These are phyloP conservation scores for Cebus imitator DNA, from an alignment of 2,113 vertebrate species.

Conservation along the genomic window DNA sequence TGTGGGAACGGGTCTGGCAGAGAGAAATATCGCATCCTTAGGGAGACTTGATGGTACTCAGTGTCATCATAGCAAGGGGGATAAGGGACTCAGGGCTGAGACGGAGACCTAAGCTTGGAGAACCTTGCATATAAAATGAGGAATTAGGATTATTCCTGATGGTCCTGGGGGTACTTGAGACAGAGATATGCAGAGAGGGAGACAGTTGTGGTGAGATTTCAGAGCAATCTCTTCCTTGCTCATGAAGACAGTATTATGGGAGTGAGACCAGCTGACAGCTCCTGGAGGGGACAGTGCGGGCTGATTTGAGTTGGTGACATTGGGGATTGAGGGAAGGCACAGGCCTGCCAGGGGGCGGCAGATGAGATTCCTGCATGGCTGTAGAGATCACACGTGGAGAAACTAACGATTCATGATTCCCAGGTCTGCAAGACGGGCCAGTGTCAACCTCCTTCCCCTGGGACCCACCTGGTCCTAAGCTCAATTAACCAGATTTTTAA, in stretches of 20 bases:
- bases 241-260: fast-evolving
- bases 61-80: background rate
- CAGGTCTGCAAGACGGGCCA: fast-evolving
- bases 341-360: background rate
- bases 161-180: background rate
- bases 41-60: fast-evolving
- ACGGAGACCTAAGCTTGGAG: fast-evolving
- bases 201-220: fast-evolving
- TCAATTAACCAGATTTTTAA: conserved; percentile 5
- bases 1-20: background rate
- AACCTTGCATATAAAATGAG: background rate
- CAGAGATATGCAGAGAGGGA: fast-evolving
- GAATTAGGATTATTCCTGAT: background rate
- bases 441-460: fast-evolving
- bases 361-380: fast-evolving
- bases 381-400: fast-evolving
- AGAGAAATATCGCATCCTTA: fast-evolving
- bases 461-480: background rate
- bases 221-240: fast-evolving
- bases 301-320: fast-evolving
- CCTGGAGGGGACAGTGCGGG: too few species aligned
- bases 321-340: background rate
- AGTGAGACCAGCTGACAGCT: fast-evolving
- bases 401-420: fast-evolving
- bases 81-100: fast-evolving